Conservation (phyloP, 2,113 vertebrate species). For the Geothlypis trichas region DNA sequence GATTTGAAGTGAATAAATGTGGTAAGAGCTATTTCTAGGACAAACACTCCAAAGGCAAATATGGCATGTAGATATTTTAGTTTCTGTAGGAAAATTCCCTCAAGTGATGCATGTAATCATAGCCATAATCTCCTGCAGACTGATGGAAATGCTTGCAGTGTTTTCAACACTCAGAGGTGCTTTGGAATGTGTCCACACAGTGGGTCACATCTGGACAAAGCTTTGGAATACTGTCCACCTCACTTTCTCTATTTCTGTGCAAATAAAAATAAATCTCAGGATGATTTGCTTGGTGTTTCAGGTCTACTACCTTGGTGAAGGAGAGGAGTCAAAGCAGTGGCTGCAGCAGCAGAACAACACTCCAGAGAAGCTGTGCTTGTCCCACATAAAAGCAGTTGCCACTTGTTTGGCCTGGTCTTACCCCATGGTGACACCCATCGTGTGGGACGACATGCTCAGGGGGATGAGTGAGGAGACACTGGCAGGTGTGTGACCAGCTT, state of each 20-base stretch:
- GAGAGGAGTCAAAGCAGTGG: slow-evolving; percentile 87
- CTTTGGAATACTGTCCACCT: background rate
- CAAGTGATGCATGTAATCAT: background rate
- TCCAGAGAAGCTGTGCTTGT: slow-evolving; percentile 83
- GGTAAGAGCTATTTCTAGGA: background rate
- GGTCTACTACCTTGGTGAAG: slow-evolving; percentile 92
- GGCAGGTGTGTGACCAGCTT: slow-evolving; percentile 74
- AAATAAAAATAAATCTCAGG: background rate
- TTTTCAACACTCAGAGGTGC: background rate
- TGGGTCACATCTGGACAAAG: background rate
- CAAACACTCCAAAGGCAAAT: background rate
- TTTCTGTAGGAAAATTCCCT: background rate
- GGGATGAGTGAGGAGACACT: slow-evolving; percentile 78
- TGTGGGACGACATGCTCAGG: slow-evolving; percentile 98
- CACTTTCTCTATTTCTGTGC: background rate
- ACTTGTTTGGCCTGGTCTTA: slow-evolving; percentile 70
- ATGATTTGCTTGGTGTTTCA: slow-evolving; percentile 32
- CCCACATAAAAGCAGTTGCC: slow-evolving; percentile 85
- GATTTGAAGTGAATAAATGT: background rate
- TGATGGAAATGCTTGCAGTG: background rate
- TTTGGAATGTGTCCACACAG: background rate
- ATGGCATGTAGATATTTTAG: background rate
- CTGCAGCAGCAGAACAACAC: slow-evolving; percentile 73
- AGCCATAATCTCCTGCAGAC: background rate
- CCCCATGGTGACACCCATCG: slow-evolving; percentile 79